Base-by-base conservation (phyloP, 2,113 vertebrate species). In the Dicaeum eximium region DNA sequence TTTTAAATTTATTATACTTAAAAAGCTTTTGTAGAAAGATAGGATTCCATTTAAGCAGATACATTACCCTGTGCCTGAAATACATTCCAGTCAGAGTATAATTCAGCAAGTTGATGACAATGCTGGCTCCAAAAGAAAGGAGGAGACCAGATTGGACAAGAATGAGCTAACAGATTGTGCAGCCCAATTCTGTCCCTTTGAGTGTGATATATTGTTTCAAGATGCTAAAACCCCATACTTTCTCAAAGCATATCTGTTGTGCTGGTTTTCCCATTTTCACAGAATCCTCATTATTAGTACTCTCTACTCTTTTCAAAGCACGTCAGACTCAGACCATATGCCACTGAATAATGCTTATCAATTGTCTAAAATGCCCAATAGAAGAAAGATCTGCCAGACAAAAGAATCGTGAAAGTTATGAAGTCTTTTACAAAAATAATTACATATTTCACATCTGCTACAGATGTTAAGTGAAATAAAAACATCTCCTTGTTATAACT, bases 121-220 rank as follows among this genome's bases (percentile, higher is more conserved):
- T 96, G 93, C 97, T 98, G 98, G 98, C 98, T 98, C 98, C 97
- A 97, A 98, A 98, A 98, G 97, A 98, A 98, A 98, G 97, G 97
- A 98, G 97, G 97, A 98, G 98, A 97, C 98, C 98, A 98, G 98
- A 98, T 98, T 98, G 98, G 98, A 98, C 97, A 98, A 98, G 98
- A 98, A 98, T 98, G 98, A 98, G 98, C 98, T 97, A 98, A 98
- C 98, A 98, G 98, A 98, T 97, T 98, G 98, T 97, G 97, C 96
- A 98, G 98, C 96, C 97, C 97, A 97, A 91, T 97, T 98, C 97
- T 98, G 98, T 98, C 97, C 97, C 97, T 98, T 98, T 98, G 98
- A 98, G 97, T 98, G 97, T 98, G 98, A 98, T 98, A 98, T 98
- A 98, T 98, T 98, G 98, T 98, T 98, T 98, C 98, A 98, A 98